Evolutionary conservation across 2,888 invertebrate genomes (phyloP).

Genomic region (Nysson spinosus): DNA sequence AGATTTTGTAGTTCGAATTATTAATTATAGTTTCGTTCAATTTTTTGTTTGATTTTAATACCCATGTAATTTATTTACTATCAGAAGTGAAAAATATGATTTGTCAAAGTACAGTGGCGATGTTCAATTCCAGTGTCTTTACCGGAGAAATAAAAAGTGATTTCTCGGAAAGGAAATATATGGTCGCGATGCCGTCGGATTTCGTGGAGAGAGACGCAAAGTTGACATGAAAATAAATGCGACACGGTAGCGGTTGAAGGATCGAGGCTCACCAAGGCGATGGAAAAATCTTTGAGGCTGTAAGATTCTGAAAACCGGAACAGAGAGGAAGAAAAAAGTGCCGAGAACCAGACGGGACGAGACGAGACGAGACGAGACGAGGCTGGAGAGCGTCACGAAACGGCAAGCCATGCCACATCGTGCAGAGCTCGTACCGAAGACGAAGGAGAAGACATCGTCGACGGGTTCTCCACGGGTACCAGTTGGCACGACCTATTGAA

Average conservation of each 20-base stretch:
- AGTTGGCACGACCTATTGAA: conserved; percentile 60
- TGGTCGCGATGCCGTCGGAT: conserved; percentile 10
- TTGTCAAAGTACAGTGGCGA: not conserved
- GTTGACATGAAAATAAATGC: conserved; percentile 32
- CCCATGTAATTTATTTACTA: not conserved
- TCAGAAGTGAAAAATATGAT: not conserved
- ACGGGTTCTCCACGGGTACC: conserved; percentile 46
- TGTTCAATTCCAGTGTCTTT: not conserved
- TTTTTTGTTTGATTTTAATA: no score
- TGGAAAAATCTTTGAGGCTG: conserved; percentile 3
- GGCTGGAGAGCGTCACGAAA: conserved; percentile 35
- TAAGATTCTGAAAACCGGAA: conserved; percentile 7
- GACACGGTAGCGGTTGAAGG: conserved; percentile 27
- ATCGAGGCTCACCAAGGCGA: conserved; percentile 6
- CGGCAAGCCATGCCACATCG: conserved; percentile 23
- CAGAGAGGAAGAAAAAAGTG: not conserved
- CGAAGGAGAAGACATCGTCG: conserved; percentile 35
- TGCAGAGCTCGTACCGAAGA: conserved; percentile 15
- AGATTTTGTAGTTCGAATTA: no score
- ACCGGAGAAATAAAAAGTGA: conserved; percentile 11
- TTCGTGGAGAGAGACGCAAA: conserved; percentile 3
- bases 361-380: not conserved
- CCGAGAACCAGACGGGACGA: not conserved
- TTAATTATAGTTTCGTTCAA: no score
- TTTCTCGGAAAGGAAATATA: conserved; percentile 18